Base-by-base conservation (phyloP, 1,140 invertebrate species). In the Steinernema feltiae region DNA sequence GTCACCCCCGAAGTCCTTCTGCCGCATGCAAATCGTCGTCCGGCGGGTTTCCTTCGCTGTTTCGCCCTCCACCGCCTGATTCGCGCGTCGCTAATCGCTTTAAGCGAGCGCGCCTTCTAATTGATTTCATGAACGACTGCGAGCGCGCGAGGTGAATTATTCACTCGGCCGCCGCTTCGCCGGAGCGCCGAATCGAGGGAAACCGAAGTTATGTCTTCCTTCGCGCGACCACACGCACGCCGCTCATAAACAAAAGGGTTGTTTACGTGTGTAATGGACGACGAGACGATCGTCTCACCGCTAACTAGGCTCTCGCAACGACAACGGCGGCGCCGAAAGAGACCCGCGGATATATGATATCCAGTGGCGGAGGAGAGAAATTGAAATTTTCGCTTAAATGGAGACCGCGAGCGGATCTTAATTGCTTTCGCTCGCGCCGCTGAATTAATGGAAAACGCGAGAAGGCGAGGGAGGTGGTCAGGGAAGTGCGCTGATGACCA, bases 121-220 rank as follows among this genome's bases (percentile, higher is more conserved):
- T 63, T 63, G 53, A 63, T 63, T 63, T 63, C 24, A 63, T 63
- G 53, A 63, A 63, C 53, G 53, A 21, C 53, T 63, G 53, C 35
- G 35, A 63, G 12, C 24, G 53, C 41, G n/a, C 41, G 41, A 7
- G 53, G 24, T 63, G 53, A 63, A 63, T 63, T 63, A 63, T 63
- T 63, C 53, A 41, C 7, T 15, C 7, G 2, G 53, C 15, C 53
- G 53, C 53, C 53, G 24, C 12, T 27, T 7, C 35, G 7, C 7
- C 35, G 35, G 18, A 63, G 35, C 35, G 7, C 7, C 35, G 35
- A 41, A 63, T 63, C 15, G 7, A 63, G 53, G 3, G 53, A 63
- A 27, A 21, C 7, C 15, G 53, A 27, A 41, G 35, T 7, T 7
- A 41, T 7, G 35, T 41, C 35, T 41, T 41, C 35, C 18, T 21